Conservation (phyloP, 37 sponge, comb jelly and placozoan genomes). For the Crambe crambe region DNA sequence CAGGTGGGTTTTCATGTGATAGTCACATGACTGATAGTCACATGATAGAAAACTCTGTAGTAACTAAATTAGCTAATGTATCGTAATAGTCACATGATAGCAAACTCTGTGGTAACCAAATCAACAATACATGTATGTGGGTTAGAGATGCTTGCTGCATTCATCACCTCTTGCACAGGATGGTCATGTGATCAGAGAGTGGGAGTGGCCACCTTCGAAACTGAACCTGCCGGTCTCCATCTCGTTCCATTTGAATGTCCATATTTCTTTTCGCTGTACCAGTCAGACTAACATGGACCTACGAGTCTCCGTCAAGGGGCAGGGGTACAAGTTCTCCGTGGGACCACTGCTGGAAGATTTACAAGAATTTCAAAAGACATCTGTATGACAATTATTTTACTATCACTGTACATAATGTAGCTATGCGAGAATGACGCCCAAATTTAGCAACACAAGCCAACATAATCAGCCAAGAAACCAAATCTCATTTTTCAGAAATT, state of each 20-base stretch:
- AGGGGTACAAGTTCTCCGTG: constrained; percentile 52
- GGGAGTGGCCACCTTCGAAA: constrained; percentile 71
- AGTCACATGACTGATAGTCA: too few species aligned
- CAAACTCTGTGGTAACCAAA: too few species aligned
- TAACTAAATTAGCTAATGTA: too few species aligned
- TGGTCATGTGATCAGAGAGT: constrained; percentile 60
- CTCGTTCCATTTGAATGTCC: constrained; percentile 51
- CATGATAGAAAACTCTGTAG: not conserved
- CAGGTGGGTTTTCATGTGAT: constrained; percentile 38
- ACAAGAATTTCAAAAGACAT: not conserved
- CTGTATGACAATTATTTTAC: not conserved
- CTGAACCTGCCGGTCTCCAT: constrained; percentile 62
- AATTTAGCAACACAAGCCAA: too few species aligned
- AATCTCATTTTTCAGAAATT: too few species aligned
- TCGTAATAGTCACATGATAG: not conserved
- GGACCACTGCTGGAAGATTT: constrained; percentile 15
- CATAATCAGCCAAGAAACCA: too few species aligned
- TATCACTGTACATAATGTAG: not conserved
- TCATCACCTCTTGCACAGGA: too few species aligned
- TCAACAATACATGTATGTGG: too few species aligned
- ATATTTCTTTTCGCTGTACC: constrained; percentile 63
- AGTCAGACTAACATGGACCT: constrained; percentile 51
- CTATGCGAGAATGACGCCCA: too few species aligned
- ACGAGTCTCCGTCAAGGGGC: constrained; percentile 56
- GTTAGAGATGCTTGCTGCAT: too few species aligned